These are phyloP conservation scores for Saguinus oedipus DNA, from an alignment of 2,797 vertebrate genomes.

Conservation along the genomic window DNA sequence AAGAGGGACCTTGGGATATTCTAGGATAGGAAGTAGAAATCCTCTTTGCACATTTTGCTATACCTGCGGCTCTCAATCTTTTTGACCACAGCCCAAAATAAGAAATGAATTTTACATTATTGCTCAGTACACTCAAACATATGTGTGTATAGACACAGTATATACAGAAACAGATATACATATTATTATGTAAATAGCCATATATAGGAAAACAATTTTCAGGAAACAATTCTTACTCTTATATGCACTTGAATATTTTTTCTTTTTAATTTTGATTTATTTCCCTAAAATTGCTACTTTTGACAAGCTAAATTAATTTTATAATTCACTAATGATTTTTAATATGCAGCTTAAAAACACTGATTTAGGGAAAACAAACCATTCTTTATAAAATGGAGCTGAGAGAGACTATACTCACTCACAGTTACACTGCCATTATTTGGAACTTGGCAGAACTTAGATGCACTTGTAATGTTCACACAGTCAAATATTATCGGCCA, in stretches of 20 bases:
- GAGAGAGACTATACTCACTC: neutral
- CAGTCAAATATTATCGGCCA: conserved; percentile 17
- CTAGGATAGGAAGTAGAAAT: conserved; percentile 19
- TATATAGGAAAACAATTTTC: neutral
- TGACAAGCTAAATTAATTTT: neutral
- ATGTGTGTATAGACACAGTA: neutral
- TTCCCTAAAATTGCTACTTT: conserved; percentile 15
- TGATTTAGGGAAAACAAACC: neutral
- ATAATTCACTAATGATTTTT: neutral
- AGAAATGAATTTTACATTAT: conserved; percentile 25
- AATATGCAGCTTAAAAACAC: neutral
- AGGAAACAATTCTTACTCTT: conserved; percentile 18
- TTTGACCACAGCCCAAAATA: neutral
- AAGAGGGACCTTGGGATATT: neutral
- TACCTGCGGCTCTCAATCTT: neutral
- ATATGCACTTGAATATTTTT: neutral
- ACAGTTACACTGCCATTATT: neutral
- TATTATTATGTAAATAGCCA: neutral
- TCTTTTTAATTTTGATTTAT: neutral
- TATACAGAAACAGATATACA: neutral
- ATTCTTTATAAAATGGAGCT: conserved; percentile 14
- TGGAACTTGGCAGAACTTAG: conserved; percentile 45
- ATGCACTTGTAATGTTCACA: neutral
- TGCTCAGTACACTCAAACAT: neutral
- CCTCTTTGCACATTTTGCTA: neutral